These are phyloP conservation scores for Python bivittatus DNA, from an alignment of 2,113 vertebrate genomes.

Conservation along the genomic window DNA sequence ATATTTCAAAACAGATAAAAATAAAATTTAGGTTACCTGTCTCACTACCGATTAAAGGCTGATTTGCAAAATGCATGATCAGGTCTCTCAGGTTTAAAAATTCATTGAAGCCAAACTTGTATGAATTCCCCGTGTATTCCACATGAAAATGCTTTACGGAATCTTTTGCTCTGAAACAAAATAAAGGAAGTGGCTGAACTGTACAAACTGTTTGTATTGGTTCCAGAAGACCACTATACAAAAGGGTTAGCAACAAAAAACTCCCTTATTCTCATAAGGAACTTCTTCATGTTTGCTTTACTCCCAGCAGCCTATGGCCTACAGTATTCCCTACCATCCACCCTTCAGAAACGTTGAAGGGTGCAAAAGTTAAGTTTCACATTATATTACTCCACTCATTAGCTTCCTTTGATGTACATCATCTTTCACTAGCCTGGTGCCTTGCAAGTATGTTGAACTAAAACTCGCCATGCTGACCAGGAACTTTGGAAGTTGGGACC, in stretches of 20 bases:
- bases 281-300: not conserved
- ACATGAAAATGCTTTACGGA: conserved; percentile 97
- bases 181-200: not conserved
- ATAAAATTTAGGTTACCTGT: conserved; percentile 79
- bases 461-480: not conserved
- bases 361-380: not conserved
- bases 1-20: not conserved
- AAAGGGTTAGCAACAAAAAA: not conserved
- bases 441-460: not conserved
- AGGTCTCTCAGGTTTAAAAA: conserved; percentile 86
- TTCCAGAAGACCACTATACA: not conserved
- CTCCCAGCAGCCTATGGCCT: not conserved
- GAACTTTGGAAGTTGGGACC: not conserved
- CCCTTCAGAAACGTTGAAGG: not conserved
- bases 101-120: conserved; percentile 93
- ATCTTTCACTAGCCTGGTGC: not conserved
- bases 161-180: conserved; percentile 85
- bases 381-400: not conserved
- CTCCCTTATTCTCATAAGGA: not conserved
- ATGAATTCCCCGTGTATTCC: conserved; percentile 73
- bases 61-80: conserved; percentile 91
- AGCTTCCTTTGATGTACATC: not conserved
- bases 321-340: not conserved
- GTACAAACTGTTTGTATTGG: not conserved
- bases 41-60: conserved; percentile 94